Conservation (phyloP, 2,888 invertebrate species). For the Tinea trinotella region DNA sequence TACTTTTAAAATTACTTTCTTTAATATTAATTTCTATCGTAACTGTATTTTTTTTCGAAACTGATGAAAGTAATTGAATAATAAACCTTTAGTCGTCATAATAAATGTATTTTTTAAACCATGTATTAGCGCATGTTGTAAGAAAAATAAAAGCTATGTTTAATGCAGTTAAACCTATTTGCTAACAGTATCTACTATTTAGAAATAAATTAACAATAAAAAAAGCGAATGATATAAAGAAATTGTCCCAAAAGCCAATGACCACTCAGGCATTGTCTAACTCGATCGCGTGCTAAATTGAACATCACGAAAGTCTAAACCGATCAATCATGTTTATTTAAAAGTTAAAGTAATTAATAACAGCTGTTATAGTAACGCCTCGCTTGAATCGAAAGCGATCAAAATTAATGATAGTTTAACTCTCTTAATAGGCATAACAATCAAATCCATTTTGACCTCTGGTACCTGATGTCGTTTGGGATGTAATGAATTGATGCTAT, state of each 20-base stretch:
- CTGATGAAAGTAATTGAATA: no score
- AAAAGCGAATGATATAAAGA: background rate
- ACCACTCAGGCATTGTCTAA: conserved; percentile 24
- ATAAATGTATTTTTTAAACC: no score
- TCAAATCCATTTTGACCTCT: conserved; percentile 2
- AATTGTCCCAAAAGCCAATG: conserved; percentile 4
- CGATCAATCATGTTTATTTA: conserved; percentile 1
- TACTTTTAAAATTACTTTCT: no score
- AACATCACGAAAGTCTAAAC: conserved; percentile 23
- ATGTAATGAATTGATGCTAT: conserved; percentile 3
- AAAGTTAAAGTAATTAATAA: conserved; percentile 6
- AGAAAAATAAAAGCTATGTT: no score
- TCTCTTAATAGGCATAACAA: conserved; percentile 4
- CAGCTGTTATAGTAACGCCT: background rate
- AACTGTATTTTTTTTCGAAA: no score
- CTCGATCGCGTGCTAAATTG: conserved; percentile 32
- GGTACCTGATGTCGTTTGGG: background rate
- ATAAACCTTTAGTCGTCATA: no score
- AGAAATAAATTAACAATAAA: no score
- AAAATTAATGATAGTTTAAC: conserved; percentile 13
- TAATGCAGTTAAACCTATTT: no score
- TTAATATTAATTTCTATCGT: no score
- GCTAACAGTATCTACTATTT: no score
- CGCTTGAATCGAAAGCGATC: conserved; percentile 12
- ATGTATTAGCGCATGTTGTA: no score